Percentiles rank a stretch among this genome's conserved stretches.
Conservation (phyloP, 2,113 vertebrate genomes). For the Oenanthe oenanthe region DNA sequence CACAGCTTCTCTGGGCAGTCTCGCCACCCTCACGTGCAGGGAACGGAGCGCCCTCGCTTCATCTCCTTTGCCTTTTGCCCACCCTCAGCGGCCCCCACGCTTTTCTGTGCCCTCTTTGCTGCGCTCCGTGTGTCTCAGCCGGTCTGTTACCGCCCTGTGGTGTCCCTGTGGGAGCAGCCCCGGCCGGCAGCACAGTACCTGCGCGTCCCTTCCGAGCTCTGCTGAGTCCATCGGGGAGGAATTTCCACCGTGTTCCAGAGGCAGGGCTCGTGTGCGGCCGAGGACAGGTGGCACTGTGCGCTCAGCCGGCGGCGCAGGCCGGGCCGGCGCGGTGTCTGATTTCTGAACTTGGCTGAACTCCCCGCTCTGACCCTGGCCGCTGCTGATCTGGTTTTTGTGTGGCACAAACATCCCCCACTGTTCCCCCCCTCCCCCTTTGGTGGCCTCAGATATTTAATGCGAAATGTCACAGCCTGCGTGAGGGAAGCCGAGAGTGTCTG, state of each 20-base stretch:
- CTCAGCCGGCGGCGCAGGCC: background rate
- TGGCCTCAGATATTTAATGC: background rate
- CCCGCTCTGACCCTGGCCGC: background rate
- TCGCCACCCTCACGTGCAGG: background rate
- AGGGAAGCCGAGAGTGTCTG: background rate
- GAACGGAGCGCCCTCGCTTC: background rate
- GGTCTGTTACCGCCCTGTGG: background rate
- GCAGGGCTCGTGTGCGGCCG: fast-evolving
- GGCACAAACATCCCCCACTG: background rate
- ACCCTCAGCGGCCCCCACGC: fast-evolving
- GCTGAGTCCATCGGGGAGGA: background rate
- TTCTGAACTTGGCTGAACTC: slow-evolving; percentile 17
- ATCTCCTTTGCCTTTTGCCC: background rate
- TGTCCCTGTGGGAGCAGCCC: background rate
- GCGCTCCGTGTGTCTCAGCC: background rate
- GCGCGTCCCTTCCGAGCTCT: background rate
- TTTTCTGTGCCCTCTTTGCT: fast-evolving
- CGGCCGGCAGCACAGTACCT: too few species aligned
- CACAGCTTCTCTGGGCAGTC: background rate
- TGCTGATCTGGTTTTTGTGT: background rate
- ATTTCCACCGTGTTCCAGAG: background rate
- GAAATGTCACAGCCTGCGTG: background rate
- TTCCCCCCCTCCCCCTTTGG: background rate
- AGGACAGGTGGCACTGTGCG: background rate
- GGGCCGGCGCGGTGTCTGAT: background rate